Conservation (phyloP, 2,888 invertebrate genomes). For the Brassicogethes aeneus region DNA sequence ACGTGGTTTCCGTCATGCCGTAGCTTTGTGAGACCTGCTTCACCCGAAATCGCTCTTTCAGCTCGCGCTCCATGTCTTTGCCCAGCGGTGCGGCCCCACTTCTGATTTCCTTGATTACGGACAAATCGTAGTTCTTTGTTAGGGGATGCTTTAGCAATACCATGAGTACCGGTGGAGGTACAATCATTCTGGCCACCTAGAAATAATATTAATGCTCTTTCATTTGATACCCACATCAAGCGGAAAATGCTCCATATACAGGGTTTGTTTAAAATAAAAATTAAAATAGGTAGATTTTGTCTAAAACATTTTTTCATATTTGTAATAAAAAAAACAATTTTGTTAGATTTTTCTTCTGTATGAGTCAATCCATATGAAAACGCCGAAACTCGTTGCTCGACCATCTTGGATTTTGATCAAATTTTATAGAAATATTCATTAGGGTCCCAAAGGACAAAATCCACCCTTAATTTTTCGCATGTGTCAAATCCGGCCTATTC, state of each 20-base stretch:
- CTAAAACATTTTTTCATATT: too few species aligned
- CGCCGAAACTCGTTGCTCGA: too few species aligned
- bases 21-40: conserved; percentile 52
- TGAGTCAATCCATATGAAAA: too few species aligned
- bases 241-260: too few species aligned
- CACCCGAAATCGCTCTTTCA: conserved; percentile 38
- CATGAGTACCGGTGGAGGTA: conserved; percentile 79
- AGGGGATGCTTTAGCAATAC: conserved; percentile 76
- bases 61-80: conserved; percentile 55
- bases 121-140: conserved; percentile 66
- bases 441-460: background rate
- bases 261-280: conserved; percentile 6
- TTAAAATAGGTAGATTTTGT: too few species aligned
- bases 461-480: conserved; percentile 10
- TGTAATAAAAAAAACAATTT: too few species aligned
- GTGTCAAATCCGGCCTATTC: too few species aligned
- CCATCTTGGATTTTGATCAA: too few species aligned
- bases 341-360: too few species aligned
- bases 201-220: conserved; percentile 7
- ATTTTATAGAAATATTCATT: too few species aligned
- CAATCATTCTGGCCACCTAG: conserved; percentile 31
- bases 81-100: conserved; percentile 80
- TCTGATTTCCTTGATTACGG: conserved; percentile 58
- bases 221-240: too few species aligned
- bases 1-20: conserved; percentile 72